These are phyloP conservation scores for Diuraphis noxia DNA, from an alignment of 1,140 invertebrate species.

Conservation along the genomic window DNA sequence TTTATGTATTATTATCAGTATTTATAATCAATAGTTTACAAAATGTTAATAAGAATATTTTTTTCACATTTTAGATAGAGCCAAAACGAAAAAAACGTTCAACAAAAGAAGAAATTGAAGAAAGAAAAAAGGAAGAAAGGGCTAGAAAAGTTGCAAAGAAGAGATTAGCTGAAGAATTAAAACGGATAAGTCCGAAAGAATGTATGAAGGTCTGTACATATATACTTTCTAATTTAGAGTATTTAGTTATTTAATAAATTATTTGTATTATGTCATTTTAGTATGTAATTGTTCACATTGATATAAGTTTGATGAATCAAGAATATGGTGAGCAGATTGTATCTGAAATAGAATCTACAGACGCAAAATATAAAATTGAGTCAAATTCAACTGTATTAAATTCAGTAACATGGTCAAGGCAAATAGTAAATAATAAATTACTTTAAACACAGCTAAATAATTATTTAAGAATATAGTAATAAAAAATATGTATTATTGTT, in stretches of 20 bases:
- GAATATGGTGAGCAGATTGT: slow-evolving; percentile 24
- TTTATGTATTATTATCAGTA: not conserved
- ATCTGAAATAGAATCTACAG: slow-evolving; percentile 8
- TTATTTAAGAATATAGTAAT: not conserved
- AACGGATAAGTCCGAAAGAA: slow-evolving; percentile 36
- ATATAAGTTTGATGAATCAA: slow-evolving; percentile 16
- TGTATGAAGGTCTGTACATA: slow-evolving; percentile 31
- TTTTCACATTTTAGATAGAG: not conserved
- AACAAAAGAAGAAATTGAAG: slow-evolving; percentile 37
- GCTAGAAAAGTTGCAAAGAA: slow-evolving; percentile 26
- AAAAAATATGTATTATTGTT: not conserved
- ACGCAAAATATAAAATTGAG: slow-evolving; percentile 16
- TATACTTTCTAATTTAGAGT: not conserved
- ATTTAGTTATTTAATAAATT: not conserved
- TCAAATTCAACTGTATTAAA: not conserved
- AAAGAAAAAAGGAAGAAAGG: slow-evolving; percentile 37
- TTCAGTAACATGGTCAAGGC: slow-evolving; percentile 42
- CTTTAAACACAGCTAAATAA: not conserved
- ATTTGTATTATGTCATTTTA: not conserved
- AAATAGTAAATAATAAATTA: slow-evolving; percentile 4
- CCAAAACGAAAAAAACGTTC: slow-evolving; percentile 35
- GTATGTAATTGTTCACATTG: slow-evolving; percentile 47
- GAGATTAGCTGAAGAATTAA: slow-evolving; percentile 22
- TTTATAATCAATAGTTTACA: not conserved
- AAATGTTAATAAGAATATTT: not conserved